phyloP scores from a whole-genome alignment of 2,113 vertebrate species.

The Semicossyphus pulcher region DNA sequence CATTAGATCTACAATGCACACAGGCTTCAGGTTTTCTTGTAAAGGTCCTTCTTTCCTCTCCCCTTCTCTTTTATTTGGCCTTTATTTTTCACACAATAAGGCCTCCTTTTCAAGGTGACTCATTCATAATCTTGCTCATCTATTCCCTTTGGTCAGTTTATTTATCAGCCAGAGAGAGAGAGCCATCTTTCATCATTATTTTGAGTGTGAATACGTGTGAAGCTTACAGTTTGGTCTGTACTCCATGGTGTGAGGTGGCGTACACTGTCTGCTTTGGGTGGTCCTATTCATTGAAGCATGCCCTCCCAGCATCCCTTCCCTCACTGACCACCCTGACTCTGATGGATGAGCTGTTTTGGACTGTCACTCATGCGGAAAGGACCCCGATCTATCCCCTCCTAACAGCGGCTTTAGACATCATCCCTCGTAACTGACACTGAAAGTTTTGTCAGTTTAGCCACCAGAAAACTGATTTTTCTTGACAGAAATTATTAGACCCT shows the following conservation, averaged over 20 bases:
- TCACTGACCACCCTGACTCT: slow-evolving; percentile 78
- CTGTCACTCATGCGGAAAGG: slow-evolving; percentile 75
- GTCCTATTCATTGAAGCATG: slow-evolving; percentile 71
- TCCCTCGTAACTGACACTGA: slow-evolving; percentile 57
- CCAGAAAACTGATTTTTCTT: slow-evolving; percentile 7
- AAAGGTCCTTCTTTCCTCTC: neutral
- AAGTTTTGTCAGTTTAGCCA: slow-evolving; percentile 28
- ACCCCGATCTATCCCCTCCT: slow-evolving; percentile 61
- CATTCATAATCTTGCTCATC: slow-evolving; percentile 18
- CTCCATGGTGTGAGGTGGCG: slow-evolving; percentile 54
- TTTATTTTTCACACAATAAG: neutral
- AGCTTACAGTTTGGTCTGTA: slow-evolving; percentile 72
- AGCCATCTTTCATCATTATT: slow-evolving; percentile 66
- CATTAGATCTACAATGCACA: neutral
- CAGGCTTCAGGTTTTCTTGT: neutral
- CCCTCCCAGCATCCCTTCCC: slow-evolving; percentile 48
- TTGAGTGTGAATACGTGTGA: slow-evolving; percentile 69
- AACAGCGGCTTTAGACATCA: slow-evolving; percentile 51
- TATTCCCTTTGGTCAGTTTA: slow-evolving; percentile 29
- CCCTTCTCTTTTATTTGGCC: neutral
- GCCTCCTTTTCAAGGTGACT: slow-evolving; percentile 13
- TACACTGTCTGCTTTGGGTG: slow-evolving; percentile 77
- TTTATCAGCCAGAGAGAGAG: slow-evolving; percentile 48
- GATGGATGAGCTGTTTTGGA: slow-evolving; percentile 79
- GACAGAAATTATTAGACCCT: slow-evolving; percentile 15